Conservation (phyloP, 2,797 vertebrate genomes). For the Phaenicophaeus curvirostris region DNA sequence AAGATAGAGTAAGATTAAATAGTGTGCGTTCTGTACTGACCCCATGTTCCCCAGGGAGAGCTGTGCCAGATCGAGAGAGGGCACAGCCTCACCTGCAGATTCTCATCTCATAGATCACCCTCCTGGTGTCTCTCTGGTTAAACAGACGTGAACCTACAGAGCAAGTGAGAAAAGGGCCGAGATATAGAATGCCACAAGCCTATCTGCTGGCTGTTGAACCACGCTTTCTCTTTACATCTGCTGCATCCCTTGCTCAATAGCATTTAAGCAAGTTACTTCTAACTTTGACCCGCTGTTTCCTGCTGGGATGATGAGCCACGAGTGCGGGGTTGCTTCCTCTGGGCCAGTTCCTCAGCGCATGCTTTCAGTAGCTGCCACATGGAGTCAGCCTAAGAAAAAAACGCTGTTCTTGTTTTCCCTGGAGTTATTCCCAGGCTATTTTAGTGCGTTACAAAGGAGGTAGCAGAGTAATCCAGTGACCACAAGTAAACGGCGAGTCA, state of each 20-base stretch:
- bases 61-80: neutral
- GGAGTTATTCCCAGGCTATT: neutral
- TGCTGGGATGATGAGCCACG: neutral
- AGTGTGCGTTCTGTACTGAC: too few relatives aligned
- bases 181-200: neutral
- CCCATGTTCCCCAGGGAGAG: too few relatives aligned
- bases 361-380: neutral
- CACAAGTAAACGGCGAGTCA: neutral
- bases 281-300: slow-evolving; percentile 13
- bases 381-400: neutral
- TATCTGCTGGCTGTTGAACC: neutral
- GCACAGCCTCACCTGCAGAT: neutral
- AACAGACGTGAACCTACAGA: neutral
- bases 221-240: neutral
- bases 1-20: too few relatives aligned
- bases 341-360: neutral
- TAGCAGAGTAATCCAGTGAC: neutral
- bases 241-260: neutral
- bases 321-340: neutral
- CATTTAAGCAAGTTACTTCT: neutral
- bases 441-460: neutral
- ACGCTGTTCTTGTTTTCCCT: neutral
- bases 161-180: neutral
- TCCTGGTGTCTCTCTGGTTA: neutral
- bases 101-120: neutral